Evolutionary conservation across 2,888 invertebrate species (phyloP), one percentile per base, ranked within the genome.

Genomic region (Epistrophe eligans): DNA sequence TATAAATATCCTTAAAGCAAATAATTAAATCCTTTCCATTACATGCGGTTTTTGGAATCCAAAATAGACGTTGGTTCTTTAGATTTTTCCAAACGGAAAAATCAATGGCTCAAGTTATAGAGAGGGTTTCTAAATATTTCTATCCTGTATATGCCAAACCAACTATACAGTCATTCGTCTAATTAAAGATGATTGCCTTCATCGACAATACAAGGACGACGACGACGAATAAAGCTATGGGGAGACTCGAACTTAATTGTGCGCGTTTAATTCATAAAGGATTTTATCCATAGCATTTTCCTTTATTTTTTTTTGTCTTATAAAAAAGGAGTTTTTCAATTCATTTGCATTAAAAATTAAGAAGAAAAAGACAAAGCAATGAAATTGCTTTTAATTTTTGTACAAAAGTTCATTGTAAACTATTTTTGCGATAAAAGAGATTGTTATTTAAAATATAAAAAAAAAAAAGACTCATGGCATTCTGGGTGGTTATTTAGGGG

Each of bases 1-100:
- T 87, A 24, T 24, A 24, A 2, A 24, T 24, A 88, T 88, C 88
- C 67, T 88, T 84, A 80, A 60, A 88, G 84, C 88, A 88, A 88
- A 88, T 88, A 88, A 88, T 88, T 88, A 88, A 88, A 88, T 84
- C 88, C 88, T 88, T 88, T 88, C 64, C 84, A 80, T 79, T 88
- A 88, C 79, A 79, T 82, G 87, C 55, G 87, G 87, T 87, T 87
- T 77, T 85, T 24, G 19, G 76, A 77, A 77, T 77, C 52, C 17
- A 70, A 10, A 77, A 77, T 62, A 72, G 62, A 79, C 38, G 72
- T 55, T 58, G 52, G 52, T 80, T 84, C 79, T 24, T 71, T 24
- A 43, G 60, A 73, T 48, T 70, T 62, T 73, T 79, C 58, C 58
- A 66, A 66, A 64, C 52, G 74, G 77, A 77, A 70, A 85, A 85